Conservation (phyloP, 1,140 invertebrate genomes). For the Stegodyphus dumicola region DNA sequence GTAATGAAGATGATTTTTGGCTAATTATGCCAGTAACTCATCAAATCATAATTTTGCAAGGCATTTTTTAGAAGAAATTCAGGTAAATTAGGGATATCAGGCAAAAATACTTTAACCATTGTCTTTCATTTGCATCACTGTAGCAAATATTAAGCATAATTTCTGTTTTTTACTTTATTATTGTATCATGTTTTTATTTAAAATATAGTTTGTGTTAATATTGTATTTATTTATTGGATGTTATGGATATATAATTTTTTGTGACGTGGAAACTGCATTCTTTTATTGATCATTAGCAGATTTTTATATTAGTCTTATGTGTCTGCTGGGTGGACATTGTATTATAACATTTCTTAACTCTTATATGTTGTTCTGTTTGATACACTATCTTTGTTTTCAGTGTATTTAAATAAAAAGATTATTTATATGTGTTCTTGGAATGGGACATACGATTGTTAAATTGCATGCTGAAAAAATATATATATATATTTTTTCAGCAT, state of each 20-base stretch:
- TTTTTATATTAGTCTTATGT: not conserved
- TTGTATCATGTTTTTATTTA: not conserved
- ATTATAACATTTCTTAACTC: not conserved
- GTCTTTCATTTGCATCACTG: too few relatives aligned
- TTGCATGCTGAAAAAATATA: too few relatives aligned
- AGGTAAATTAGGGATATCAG: too few relatives aligned
- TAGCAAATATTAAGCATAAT: not conserved
- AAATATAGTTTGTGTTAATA: not conserved
- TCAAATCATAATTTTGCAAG: too few relatives aligned
- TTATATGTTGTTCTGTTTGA: not conserved
- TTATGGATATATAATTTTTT: not conserved
- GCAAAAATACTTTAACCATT: too few relatives aligned
- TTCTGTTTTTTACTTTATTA: not conserved
- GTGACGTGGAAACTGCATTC: not conserved
- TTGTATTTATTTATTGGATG: not conserved
- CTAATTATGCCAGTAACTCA: too few relatives aligned
- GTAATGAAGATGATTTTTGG: too few relatives aligned
- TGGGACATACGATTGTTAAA: not conserved
- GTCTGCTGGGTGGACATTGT: not conserved
- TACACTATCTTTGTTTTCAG: not conserved
- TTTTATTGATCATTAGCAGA: not conserved
- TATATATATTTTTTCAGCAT: not conserved
- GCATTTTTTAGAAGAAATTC: too few relatives aligned
- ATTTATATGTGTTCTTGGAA: not conserved
- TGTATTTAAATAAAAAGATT: not conserved